Percentiles rank a stretch among this genome's conserved stretches.
Conservation (phyloP, 2,797 vertebrate species). For the Pampus argenteus region DNA sequence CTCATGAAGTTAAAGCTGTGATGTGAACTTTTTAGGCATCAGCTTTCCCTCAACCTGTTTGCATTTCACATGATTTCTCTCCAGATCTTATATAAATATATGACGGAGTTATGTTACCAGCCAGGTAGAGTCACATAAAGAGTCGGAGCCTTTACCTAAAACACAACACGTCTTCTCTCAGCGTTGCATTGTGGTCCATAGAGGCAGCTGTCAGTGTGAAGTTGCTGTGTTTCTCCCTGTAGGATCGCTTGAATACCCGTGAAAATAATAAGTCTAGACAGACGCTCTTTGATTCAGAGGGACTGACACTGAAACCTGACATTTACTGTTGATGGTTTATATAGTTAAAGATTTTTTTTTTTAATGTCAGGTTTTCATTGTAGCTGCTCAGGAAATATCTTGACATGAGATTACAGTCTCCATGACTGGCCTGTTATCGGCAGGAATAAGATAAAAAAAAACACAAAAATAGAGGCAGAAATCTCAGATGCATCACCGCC, state of each 20-base stretch:
- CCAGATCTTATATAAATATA: neutral
- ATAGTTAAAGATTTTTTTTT: conserved; percentile 58
- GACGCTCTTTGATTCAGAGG: conserved; percentile 55
- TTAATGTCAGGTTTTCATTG: conserved; percentile 56
- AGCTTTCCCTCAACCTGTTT: conserved; percentile 3
- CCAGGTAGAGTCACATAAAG: conserved; percentile 21
- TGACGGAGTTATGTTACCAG: neutral
- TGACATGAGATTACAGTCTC: conserved; percentile 52
- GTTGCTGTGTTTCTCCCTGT: conserved; percentile 52
- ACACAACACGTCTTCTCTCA: conserved; percentile 31
- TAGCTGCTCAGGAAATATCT: conserved; percentile 53
- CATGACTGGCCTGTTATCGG: conserved; percentile 44
- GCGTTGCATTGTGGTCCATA: conserved; percentile 54
- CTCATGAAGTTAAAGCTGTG: neutral
- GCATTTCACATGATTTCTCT: neutral
- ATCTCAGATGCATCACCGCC: neutral
- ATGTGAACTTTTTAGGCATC: neutral
- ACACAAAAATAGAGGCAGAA: conserved; percentile 14
- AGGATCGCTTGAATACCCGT: conserved; percentile 37
- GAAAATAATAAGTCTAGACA: conserved; percentile 46
- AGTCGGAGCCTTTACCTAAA: conserved; percentile 21
- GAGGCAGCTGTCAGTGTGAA: conserved; percentile 62
- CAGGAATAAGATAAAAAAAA: conserved; percentile 15
- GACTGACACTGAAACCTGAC: conserved; percentile 56
- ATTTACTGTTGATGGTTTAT: conserved; percentile 62